Conservation (phyloP, 1,140 invertebrate genomes). For the Protaetia brevitarsis region DNA sequence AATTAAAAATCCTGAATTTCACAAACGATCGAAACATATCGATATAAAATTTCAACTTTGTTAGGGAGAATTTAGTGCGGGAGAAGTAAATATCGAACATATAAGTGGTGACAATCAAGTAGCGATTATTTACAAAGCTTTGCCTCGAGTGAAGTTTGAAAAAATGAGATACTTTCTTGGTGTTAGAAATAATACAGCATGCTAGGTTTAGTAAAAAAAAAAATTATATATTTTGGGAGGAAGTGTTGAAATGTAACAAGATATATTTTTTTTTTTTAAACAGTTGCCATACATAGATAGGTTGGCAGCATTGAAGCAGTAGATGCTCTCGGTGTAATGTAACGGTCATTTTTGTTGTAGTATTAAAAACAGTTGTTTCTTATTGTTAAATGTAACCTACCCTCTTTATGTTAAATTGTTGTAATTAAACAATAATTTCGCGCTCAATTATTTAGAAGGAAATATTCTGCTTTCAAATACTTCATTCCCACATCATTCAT, state of each 20-base stretch:
- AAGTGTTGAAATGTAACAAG: background rate
- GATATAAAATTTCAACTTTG: slow-evolving; percentile 38
- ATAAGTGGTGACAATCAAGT: background rate
- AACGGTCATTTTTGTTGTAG: no score
- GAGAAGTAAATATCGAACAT: background rate
- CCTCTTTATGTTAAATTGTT: no score
- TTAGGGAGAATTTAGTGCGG: background rate
- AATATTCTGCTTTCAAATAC: no score
- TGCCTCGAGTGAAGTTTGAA: background rate
- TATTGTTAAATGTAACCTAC: no score
- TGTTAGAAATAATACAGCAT: background rate
- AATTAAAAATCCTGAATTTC: slow-evolving; percentile 44
- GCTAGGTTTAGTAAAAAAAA: background rate
- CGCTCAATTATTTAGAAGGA: no score
- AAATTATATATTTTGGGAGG: background rate
- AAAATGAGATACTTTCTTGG: background rate
- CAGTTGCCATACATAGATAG: no score
- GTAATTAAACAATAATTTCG: no score
- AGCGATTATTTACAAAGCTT: slow-evolving; percentile 9
- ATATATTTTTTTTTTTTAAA: no score
- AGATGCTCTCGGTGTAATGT: no score
- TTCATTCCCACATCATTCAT: no score
- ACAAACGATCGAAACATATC: slow-evolving; percentile 48
- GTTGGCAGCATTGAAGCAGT: no score
- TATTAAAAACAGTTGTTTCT: no score